These are phyloP conservation scores for Spodoptera littoralis DNA, from an alignment of 2,888 invertebrate genomes.

Conservation along the genomic window DNA sequence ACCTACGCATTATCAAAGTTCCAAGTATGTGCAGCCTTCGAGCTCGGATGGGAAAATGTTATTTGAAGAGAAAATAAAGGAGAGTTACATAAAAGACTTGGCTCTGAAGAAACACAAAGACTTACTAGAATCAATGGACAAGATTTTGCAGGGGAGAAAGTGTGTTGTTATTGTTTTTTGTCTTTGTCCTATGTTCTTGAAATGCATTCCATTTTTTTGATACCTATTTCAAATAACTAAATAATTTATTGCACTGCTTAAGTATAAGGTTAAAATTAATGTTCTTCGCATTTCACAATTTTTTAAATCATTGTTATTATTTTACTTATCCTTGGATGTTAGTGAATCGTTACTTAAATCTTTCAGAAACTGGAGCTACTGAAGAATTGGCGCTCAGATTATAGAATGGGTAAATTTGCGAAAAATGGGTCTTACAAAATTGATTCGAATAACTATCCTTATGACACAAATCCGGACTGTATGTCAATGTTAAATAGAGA, in stretches of 20 bases:
- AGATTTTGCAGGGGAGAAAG: conserved; percentile 90
- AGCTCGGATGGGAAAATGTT: conserved; percentile 60
- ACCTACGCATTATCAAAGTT: conserved; percentile 80
- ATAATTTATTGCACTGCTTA: too few species aligned
- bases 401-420: conserved; percentile 67
- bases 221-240: background rate
- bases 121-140: conserved; percentile 86
- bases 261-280: too few species aligned
- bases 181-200: background rate
- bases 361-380: conserved; percentile 81
- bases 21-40: conserved; percentile 75
- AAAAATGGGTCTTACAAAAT: conserved; percentile 64
- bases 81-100: conserved; percentile 80
- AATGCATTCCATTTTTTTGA: conserved; percentile 1
- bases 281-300: too few species aligned
- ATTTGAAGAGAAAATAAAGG: conserved; percentile 75
- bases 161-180: conserved; percentile 66
- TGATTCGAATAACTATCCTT: conserved; percentile 77
- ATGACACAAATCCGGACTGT: conserved; percentile 88
- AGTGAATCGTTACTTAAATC: background rate
- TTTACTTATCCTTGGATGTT: too few species aligned
- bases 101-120: conserved; percentile 89
- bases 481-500: conserved; percentile 85
- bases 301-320: too few species aligned
- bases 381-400: conserved; percentile 87